Evolutionary conservation across 1,140 invertebrate species (phyloP), one percentile per base, ranked within the genome.

Genomic region (Hyphantria cunea): DNA sequence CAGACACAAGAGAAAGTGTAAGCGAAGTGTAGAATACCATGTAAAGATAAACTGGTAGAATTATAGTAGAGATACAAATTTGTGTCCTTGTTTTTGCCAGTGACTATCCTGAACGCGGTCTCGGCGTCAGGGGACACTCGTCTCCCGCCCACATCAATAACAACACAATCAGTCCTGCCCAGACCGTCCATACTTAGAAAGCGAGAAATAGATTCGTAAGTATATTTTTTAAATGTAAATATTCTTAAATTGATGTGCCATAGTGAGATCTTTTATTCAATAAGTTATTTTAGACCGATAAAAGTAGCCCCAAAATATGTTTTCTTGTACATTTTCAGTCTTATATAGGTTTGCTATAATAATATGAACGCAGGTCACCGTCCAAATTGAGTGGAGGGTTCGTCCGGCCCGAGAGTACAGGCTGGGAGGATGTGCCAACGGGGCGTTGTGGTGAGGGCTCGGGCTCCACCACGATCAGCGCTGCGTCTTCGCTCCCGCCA

Each of bases 141-240:
- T 10, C 66, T 74, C 8, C 44, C 64, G 4, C 39, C 71, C 6
- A 48, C 76, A 6, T 66, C 75, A 10, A 63, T 76, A 15, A 59
- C 72, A 4, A 74, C 68, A n/a, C 55, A 74, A 6, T 50, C 72
- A 0, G 67, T 74, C 0, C 50, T 78, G 14, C 79, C 82, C 0
- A 63, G 86, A 56, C 86, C 86, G 6, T 84, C 84, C 10, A 89
- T 89, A 75, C 61, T 89, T 34, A 76, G 86, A 50, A 89, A 89
- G 68, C 39, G 39, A 25, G 17, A 25, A 25, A 25, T 25, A 25
- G 17, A 25, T 3, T 25, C 17, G 5, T 25, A n/a, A n/a, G n/a
- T n/a, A n/a, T n/a, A n/a, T n/a, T n/a, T n/a, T n/a, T n/a, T n/a
- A n/a, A n/a, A n/a, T n/a, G n/a, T n/a, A n/a, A n/a, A n/a, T n/a